Evolutionary conservation across 2,888 invertebrate species (phyloP).

Genomic region (Sesia apiformis): DNA sequence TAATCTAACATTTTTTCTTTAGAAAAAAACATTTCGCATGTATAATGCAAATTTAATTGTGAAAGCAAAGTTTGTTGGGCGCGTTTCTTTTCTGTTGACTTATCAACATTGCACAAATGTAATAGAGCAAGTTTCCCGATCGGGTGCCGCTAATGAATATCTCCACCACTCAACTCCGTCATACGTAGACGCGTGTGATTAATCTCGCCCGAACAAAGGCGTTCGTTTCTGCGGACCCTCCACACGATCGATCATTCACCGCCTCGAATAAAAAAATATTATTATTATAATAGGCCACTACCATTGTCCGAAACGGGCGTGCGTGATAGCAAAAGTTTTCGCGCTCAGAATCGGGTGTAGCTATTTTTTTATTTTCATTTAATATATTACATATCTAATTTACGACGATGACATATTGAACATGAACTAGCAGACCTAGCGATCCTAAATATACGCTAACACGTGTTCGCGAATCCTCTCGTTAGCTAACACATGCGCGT

Average conservation of each 20-base stretch:
- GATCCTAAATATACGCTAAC: neutral
- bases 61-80: conserved; percentile 5
- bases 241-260: conserved; percentile 63
- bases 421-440: too few species aligned
- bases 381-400: too few species aligned
- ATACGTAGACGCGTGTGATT: conserved; percentile 57
- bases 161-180: conserved; percentile 44
- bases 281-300: conserved; percentile 45
- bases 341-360: too few species aligned
- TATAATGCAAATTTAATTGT: conserved; percentile 7
- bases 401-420: too few species aligned
- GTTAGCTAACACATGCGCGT: neutral
- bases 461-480: neutral
- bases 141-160: conserved; percentile 53
- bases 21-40: too few species aligned
- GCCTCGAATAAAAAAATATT: conserved; percentile 69
- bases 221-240: conserved; percentile 55
- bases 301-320: conserved; percentile 58
- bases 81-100: neutral
- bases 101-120: conserved; percentile 9
- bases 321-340: conserved; percentile 29
- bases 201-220: conserved; percentile 66
- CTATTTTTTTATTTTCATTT: too few species aligned
- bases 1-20: too few species aligned
- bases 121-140: conserved; percentile 26